phyloP scores from a whole-genome alignment of 2,113 vertebrate species.

The Saguinus midas region DNA sequence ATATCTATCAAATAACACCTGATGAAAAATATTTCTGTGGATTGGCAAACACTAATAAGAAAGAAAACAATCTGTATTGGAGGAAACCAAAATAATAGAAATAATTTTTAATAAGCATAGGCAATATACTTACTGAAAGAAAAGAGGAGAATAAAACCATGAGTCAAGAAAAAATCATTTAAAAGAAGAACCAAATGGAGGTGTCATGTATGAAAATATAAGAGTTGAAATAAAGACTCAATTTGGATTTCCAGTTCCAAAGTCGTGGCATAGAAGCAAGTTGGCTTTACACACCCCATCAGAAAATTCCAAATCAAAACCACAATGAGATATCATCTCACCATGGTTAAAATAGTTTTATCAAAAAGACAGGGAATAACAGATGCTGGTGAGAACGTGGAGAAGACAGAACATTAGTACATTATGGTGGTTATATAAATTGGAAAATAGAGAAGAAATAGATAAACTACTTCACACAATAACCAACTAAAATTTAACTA shows the following conservation, averaged over 20 bases:
- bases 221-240: background rate
- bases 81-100: background rate
- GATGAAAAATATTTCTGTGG: background rate
- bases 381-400: background rate
- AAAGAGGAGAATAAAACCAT: background rate
- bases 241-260: background rate
- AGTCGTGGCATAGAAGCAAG: background rate
- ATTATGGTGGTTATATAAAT: background rate
- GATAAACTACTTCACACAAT: background rate
- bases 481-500: background rate
- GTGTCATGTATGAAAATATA: background rate
- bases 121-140: background rate
- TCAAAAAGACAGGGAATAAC: background rate
- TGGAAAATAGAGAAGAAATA: background rate
- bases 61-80: background rate
- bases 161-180: background rate
- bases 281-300: background rate
- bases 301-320: background rate
- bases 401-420: background rate
- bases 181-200: background rate
- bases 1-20: background rate
- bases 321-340: background rate
- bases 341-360: background rate
- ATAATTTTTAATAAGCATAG: background rate
- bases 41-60: background rate